Evolutionary conservation across 1,140 invertebrate species (phyloP).

Genomic region (Brachionus rotundiformis): DNA sequence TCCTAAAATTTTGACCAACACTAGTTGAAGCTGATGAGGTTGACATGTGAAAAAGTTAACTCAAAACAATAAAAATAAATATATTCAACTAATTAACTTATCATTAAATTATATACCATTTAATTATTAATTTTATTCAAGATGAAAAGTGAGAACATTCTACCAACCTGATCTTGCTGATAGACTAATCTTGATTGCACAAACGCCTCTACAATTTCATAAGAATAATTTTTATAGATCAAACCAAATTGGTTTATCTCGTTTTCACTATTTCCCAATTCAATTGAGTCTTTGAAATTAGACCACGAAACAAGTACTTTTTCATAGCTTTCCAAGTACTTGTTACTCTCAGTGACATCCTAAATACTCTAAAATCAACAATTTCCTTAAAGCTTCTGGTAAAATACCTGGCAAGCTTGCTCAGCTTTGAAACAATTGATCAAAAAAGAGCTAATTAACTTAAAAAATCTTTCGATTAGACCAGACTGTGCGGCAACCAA

Average conservation of each 20-base stretch:
- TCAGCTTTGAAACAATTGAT: constrained; percentile 51
- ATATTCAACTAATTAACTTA: too few relatives aligned
- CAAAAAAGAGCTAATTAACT: not conserved
- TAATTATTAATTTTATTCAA: too few relatives aligned
- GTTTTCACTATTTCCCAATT: not conserved
- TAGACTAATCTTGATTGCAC: constrained; percentile 11
- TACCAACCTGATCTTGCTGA: not conserved
- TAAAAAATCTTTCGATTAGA: constrained; percentile 13
- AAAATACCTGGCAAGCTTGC: not conserved
- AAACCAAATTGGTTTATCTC: not conserved
- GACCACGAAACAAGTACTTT: constrained; percentile 46
- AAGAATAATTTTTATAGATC: constrained; percentile 15
- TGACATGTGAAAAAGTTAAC: too few relatives aligned
- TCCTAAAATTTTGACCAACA: too few relatives aligned
- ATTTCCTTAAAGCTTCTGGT: not conserved
- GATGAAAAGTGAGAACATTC: not conserved
- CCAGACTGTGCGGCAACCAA: not conserved
- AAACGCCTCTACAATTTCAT: constrained; percentile 35
- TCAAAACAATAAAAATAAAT: too few relatives aligned
- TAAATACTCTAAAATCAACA: not conserved
- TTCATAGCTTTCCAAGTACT: constrained; percentile 49
- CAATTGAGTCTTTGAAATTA: constrained; percentile 7
- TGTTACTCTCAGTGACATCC: constrained; percentile 11
- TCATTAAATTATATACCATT: too few relatives aligned
- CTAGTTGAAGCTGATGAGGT: too few relatives aligned